Percentiles rank a stretch among this genome's conserved stretches.
phyloP scores from a whole-genome alignment of 2,113 vertebrate species.

The Entomyzon cyanotis region DNA sequence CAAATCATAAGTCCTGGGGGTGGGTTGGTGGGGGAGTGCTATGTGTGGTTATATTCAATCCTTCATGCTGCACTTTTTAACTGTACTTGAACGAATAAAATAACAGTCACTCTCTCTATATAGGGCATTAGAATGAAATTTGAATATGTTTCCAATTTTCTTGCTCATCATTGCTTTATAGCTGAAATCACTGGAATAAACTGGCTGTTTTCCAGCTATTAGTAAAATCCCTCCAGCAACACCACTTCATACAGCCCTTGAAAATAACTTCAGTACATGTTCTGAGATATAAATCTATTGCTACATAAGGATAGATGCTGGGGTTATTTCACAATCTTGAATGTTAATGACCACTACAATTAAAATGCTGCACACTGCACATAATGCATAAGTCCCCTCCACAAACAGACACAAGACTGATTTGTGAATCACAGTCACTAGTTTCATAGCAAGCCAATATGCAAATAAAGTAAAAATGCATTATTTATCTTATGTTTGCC shows the following conservation, averaged over 20 bases:
- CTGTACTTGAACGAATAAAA: neutral
- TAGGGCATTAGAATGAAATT: neutral
- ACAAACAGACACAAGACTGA: neutral
- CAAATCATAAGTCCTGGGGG: neutral
- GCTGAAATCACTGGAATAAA: conserved; percentile 24
- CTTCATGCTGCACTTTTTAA: neutral
- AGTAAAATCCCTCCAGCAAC: conserved; percentile 17
- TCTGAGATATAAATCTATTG: neutral
- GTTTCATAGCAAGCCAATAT: neutral
- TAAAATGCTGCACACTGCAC: neutral
- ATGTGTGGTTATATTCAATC: neutral
- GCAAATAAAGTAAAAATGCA: neutral
- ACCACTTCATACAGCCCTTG: neutral
- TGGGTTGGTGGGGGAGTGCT: neutral
- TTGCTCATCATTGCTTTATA: conserved; percentile 26
- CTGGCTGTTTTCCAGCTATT: neutral
- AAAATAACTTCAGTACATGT: neutral
- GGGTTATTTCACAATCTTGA: conserved; percentile 8
- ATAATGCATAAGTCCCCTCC: neutral
- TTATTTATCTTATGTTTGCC: conserved; percentile 13
- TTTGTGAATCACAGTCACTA: conserved; percentile 8
- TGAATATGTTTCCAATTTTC: conserved; percentile 26
- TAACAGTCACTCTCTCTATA: neutral
- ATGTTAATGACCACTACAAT: conserved; percentile 1
- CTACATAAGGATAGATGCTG: neutral